These are phyloP conservation scores for Elaphurus davidianus DNA, from an alignment of 2,113 vertebrate species.

Conservation along the genomic window DNA sequence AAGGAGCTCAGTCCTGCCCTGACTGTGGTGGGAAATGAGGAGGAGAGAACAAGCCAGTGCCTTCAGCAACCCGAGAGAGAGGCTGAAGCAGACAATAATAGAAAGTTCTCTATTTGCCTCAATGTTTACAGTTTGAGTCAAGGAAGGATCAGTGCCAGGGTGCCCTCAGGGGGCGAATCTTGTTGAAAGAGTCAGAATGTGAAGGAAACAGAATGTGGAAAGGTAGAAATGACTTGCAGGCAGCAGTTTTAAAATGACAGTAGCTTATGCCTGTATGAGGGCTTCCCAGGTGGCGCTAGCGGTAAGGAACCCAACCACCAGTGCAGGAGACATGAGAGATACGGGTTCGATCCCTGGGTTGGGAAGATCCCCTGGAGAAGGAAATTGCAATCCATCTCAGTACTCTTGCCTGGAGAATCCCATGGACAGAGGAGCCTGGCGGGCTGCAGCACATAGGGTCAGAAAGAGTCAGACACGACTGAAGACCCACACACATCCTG, in stretches of 20 bases:
- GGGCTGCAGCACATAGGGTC: too few relatives aligned
- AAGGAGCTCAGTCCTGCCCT: too few relatives aligned
- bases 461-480: too few relatives aligned
- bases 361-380: not conserved
- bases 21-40: not conserved
- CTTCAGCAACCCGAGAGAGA: too few relatives aligned
- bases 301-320: not conserved
- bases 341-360: rapidly evolving
- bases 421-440: too few relatives aligned
- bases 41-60: not conserved
- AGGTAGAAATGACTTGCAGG: not conserved
- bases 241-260: not conserved
- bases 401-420: too few relatives aligned
- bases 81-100: rapidly evolving
- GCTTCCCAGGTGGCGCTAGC: not conserved
- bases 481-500: too few relatives aligned
- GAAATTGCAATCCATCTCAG: too few relatives aligned
- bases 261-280: not conserved
- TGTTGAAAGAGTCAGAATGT: not conserved
- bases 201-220: not conserved
- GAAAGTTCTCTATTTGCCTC: not conserved
- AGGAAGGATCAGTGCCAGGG: not conserved
- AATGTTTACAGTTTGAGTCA: not conserved
- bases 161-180: rapidly evolving
- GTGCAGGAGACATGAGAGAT: not conserved